Percentiles rank a stretch among this genome's conserved stretches.
phyloP scores from a whole-genome alignment of 2,797 vertebrate species.

The Jordanella pulchra region DNA sequence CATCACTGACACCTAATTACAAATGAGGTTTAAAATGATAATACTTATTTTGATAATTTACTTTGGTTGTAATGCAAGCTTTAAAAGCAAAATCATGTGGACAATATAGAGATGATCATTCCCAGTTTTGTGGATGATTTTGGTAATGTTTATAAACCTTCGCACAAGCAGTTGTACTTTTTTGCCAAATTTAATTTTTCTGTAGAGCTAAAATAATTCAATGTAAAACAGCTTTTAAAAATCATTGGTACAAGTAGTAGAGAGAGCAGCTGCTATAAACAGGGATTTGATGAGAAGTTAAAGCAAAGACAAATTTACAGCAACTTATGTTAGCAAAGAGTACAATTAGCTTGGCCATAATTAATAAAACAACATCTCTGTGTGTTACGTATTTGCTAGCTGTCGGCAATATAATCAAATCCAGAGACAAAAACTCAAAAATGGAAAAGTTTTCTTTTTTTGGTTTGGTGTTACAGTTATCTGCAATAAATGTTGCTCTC shows the following conservation, averaged over 20 bases:
- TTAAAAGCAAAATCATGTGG: slow-evolving; percentile 4
- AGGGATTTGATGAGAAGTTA: no score
- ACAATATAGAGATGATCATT: neutral
- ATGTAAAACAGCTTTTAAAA: no score
- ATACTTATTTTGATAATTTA: slow-evolving; percentile 13
- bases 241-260: neutral
- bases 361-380: neutral
- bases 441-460: neutral
- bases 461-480: neutral
- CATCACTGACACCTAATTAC: slow-evolving; percentile 21
- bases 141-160: no score
- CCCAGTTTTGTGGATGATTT: no score
- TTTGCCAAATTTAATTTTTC: no score
- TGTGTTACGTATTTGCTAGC: neutral
- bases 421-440: neutral
- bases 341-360: neutral
- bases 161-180: no score
- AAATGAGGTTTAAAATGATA: slow-evolving; percentile 7
- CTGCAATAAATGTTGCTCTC: neutral
- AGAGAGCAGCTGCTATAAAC: no score
- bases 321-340: no score
- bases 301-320: no score
- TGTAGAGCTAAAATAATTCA: no score
- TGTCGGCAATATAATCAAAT: neutral
- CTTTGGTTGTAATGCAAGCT: slow-evolving; percentile 1